These are phyloP conservation scores for Cydia pomonella DNA, from an alignment of 1,140 invertebrate genomes.

Conservation along the genomic window DNA sequence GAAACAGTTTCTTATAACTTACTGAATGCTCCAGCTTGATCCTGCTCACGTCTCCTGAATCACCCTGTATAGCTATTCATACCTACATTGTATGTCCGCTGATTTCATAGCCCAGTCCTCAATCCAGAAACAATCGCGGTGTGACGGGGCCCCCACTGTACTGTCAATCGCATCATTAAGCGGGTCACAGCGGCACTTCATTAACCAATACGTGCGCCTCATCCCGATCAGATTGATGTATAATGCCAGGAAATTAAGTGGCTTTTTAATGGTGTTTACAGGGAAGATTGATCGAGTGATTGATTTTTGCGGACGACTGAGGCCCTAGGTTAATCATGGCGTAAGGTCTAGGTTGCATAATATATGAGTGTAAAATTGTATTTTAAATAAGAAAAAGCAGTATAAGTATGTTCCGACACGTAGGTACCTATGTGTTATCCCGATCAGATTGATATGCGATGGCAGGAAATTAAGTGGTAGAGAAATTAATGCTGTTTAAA, in stretches of 20 bases:
- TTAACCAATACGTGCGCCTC: slow-evolving; percentile 63
- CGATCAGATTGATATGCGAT: no score
- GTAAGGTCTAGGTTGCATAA: no score
- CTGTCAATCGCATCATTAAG: slow-evolving; percentile 67
- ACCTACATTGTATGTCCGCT: slow-evolving; percentile 36
- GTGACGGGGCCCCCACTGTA: slow-evolving; percentile 57
- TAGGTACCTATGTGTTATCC: no score
- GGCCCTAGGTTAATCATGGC: background rate
- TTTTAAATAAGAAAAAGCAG: no score
- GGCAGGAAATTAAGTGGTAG: no score
- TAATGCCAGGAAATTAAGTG: slow-evolving; percentile 48
- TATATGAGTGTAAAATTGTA: no score
- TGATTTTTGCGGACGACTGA: slow-evolving; percentile 6
- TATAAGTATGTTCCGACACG: no score
- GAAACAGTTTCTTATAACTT: no score
- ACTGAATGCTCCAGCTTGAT: no score
- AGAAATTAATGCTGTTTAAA: no score
- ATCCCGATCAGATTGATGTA: slow-evolving; percentile 57
- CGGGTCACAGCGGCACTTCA: slow-evolving; percentile 64
- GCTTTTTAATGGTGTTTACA: slow-evolving; percentile 31
- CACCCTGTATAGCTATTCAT: no score
- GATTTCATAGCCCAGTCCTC: slow-evolving; percentile 45
- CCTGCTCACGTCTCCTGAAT: no score
- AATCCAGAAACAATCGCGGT: slow-evolving; percentile 58
- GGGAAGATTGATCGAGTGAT: slow-evolving; percentile 10